These are phyloP conservation scores for Hyposoter dolosus DNA, from an alignment of 2,888 invertebrate genomes.

Conservation along the genomic window DNA sequence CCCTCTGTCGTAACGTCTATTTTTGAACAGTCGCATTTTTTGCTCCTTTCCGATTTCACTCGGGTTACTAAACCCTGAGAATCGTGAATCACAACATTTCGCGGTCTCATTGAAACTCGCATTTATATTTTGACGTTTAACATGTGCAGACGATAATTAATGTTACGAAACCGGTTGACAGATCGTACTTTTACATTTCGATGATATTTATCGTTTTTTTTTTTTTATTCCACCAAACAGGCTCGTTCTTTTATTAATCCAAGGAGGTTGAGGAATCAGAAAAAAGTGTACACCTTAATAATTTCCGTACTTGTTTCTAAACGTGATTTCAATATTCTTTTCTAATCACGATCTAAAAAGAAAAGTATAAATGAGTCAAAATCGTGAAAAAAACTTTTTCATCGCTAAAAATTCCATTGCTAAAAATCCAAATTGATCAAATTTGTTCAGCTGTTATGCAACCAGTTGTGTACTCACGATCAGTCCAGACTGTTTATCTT, in stretches of 20 bases:
- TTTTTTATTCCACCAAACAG: not conserved
- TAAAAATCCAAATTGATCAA: not conserved
- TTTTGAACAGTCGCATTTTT: conserved; percentile 50
- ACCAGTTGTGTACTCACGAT: not conserved
- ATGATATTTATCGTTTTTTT: not conserved
- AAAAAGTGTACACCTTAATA: not conserved
- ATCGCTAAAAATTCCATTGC: not conserved
- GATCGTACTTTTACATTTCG: not conserved
- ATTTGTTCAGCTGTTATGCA: conserved; percentile 2
- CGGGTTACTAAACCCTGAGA: not conserved
- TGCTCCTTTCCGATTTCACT: not conserved
- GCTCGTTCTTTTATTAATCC: not conserved
- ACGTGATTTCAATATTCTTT: not conserved
- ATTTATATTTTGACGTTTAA: not conserved
- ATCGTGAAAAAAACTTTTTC: not conserved
- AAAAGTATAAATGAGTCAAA: not conserved
- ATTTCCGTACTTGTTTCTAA: not conserved
- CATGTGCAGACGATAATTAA: not conserved
- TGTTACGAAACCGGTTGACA: not conserved
- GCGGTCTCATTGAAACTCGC: not conserved
- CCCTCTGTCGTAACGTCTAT: conserved; percentile 39
- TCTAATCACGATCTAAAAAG: not conserved
- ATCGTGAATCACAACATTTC: not conserved
- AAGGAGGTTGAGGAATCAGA: not conserved
- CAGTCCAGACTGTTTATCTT: not conserved